These are phyloP conservation scores for Mythimna albipuncta DNA, from an alignment of 2,888 invertebrate species.

Conservation along the genomic window DNA sequence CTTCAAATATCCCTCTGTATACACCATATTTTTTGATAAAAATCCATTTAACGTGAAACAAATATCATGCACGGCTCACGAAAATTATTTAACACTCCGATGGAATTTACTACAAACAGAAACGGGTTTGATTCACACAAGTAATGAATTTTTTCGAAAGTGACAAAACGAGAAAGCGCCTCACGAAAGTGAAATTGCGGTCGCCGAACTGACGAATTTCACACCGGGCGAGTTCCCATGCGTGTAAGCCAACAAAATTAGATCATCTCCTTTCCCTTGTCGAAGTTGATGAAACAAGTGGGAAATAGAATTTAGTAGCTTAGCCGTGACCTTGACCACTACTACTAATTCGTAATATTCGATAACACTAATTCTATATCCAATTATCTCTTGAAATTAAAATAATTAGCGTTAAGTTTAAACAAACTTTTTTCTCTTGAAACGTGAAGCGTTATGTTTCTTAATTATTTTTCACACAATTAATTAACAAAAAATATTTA, in stretches of 20 bases:
- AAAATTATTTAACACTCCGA: conserved; percentile 74
- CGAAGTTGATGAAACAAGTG: conserved; percentile 49
- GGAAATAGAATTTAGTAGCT: conserved; percentile 65
- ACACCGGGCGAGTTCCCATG: conserved; percentile 73
- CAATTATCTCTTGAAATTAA: not conserved
- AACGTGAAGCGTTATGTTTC: not conserved
- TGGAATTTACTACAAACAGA: conserved; percentile 71
- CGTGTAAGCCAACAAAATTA: conserved; percentile 67
- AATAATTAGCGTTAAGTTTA: not conserved
- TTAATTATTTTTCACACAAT: not conserved
- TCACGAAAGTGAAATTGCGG: conserved; percentile 85
- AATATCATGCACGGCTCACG: conserved; percentile 76
- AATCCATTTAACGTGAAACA: conserved; percentile 76
- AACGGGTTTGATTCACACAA: conserved; percentile 77
- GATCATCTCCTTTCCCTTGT: conserved; percentile 46
- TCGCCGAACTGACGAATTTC: conserved; percentile 83
- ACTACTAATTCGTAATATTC: not conserved
- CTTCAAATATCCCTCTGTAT: conserved; percentile 92
- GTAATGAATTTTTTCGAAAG: conserved; percentile 83
- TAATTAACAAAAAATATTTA: not conserved
- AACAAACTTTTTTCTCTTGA: not conserved
- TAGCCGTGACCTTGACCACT: conserved; percentile 71
- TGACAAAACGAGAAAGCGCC: conserved; percentile 84
- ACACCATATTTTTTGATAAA: conserved; percentile 90
- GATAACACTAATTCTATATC: not conserved